Percentiles rank a stretch among this genome's conserved stretches.
Evolutionary conservation across 1,140 invertebrate species (phyloP).

Genomic region (Drosophila busckii): DNA sequence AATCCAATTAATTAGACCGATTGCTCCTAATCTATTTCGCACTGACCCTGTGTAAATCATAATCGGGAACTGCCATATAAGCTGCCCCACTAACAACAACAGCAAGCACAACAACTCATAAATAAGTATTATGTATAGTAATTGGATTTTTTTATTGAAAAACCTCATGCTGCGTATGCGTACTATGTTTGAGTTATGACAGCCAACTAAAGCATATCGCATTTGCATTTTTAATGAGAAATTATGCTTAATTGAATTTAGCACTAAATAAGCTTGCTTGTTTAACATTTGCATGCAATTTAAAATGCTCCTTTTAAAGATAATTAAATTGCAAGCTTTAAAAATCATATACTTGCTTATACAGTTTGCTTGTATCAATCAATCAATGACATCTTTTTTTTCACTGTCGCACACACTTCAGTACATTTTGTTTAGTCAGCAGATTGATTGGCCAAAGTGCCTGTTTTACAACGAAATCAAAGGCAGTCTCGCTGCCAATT

Average conservation of each 20-base stretch:
- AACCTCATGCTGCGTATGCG: conserved; percentile 34
- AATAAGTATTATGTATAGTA: conserved; percentile 39
- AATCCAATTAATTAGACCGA: conserved; percentile 56
- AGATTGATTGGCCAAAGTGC: conserved; percentile 41
- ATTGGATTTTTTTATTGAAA: conserved; percentile 61
- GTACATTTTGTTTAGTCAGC: conserved; percentile 18
- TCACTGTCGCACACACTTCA: conserved; percentile 12
- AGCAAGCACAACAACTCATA: conserved; percentile 24
- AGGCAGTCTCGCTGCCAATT: conserved; percentile 40
- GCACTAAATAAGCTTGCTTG: conserved; percentile 1
- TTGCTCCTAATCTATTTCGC: conserved; percentile 43
- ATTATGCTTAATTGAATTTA: conserved; percentile 44
- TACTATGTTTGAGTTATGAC: conserved; percentile 9
- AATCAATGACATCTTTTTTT: conserved; percentile 23
- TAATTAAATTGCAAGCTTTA: no score
- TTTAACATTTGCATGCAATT: no score
- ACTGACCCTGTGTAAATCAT: conserved; percentile 35
- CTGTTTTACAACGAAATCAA: conserved; percentile 29
- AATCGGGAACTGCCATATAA: conserved; percentile 22
- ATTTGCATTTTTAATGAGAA: conserved; percentile 45
- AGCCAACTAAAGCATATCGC: background rate
- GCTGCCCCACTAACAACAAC: background rate
- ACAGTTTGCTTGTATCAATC: conserved; percentile 26
- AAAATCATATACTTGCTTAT: background rate
- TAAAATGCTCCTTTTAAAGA: no score